A percentile compares a stretch with the other conserved stretches of the same genome.
Evolutionary conservation across 2,797 vertebrate genomes (phyloP).

Genomic region (Gallinago stenura): DNA sequence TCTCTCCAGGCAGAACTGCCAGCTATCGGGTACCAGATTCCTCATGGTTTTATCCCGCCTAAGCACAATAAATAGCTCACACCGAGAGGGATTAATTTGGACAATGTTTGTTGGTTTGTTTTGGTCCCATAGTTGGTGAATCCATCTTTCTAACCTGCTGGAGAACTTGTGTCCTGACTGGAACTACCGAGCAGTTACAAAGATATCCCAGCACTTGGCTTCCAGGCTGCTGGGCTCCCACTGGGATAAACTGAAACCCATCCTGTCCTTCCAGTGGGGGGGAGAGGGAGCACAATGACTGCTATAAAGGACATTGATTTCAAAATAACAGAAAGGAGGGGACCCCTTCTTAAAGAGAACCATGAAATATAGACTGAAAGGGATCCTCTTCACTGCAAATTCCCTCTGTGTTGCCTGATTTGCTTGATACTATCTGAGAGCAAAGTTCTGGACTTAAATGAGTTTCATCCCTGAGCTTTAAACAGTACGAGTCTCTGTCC

Average conservation of each 20-base stretch:
- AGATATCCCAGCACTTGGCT: constrained; percentile 57
- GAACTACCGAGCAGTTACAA: constrained; percentile 64
- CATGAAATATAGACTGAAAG: constrained; percentile 74
- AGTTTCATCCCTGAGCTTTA: neutral
- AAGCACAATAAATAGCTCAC: neutral
- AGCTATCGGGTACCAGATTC: neutral
- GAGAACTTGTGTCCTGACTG: constrained; percentile 53
- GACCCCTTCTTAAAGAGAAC: constrained; percentile 54
- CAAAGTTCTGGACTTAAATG: constrained; percentile 24
- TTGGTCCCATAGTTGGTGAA: constrained; percentile 5
- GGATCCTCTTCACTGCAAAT: constrained; percentile 38
- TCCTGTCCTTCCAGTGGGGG: constrained; percentile 51
- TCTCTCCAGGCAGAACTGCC: neutral
- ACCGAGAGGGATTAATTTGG: neutral
- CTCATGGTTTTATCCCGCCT: neutral
- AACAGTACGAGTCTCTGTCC: neutral
- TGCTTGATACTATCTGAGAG: constrained; percentile 35
- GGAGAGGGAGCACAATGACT: constrained; percentile 53
- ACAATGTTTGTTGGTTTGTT: neutral
- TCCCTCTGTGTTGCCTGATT: constrained; percentile 37
- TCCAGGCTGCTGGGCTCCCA: constrained; percentile 62
- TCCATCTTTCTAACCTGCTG: constrained; percentile 54
- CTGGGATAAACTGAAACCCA: constrained; percentile 71
- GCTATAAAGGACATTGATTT: constrained; percentile 68
- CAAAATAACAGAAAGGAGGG: constrained; percentile 48